Base-by-base conservation (phyloP, 1,140 invertebrate genomes). In the Nymphalis io region DNA sequence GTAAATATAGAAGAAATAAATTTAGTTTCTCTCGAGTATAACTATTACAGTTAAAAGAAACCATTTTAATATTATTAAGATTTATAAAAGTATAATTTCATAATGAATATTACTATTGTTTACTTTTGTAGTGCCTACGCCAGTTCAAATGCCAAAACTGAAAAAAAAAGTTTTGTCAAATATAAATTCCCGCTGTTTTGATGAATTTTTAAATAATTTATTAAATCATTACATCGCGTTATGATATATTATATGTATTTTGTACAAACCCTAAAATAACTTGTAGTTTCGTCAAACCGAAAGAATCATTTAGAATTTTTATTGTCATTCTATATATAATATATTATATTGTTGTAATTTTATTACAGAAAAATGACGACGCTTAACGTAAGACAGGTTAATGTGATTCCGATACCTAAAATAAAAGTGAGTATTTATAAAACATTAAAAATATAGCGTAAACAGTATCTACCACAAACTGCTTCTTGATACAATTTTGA, bases 121-220 rank as follows among this genome's bases (percentile, higher is more conserved):
- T 44, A 67, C 0, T 20, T 67, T 59, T 59, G 42, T 48, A 60
- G 27, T 67, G 57, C 48, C 55, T 59, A 20, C 23, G 55, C 68
- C 55, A 33, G 44, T 11, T 21, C 42, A 39, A 12, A 44, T 6
- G 11, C 53, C 11, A 4, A 13, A 21, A 55, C 21, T 48, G 60
- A 21, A 71, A 71, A 64, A 70, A 70, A 71, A 71, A 71, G 42
- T 60, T 44, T 55, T 61, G 62, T 46, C 62, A 59, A 42, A 27
- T 66, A 16, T 61, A 46, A 20, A 58, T 70, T 70, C 68, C 69
- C 69, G 69, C 69, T 71, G n/a, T 71, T 71, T 53, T 65, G 11
- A 23, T 11, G 23, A 15, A 11, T 60, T 67, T 65, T 58, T 53
- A 39, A 62, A 27, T 33, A 39, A 39, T 42, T 11, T 20, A 33